Evolutionary conservation across 2,797 vertebrate genomes (phyloP), one percentile per base, ranked within the genome.

Genomic region (Artibeus jamaicensis): DNA sequence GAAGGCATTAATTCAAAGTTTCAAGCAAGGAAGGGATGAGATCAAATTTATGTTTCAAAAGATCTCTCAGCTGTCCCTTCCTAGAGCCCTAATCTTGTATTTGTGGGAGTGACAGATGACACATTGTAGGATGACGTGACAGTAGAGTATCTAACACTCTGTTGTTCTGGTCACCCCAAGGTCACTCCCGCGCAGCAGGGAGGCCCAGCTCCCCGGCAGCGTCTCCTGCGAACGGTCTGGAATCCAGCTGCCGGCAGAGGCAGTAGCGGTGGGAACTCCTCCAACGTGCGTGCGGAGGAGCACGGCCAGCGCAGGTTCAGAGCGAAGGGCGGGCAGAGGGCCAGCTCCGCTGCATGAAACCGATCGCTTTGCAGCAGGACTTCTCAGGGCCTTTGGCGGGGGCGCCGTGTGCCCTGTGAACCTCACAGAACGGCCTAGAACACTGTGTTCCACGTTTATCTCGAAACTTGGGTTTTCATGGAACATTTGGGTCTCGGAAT

Each of bases 221-320:
- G 34, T 53, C 46, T 50, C 55, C 34, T n/a, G 65, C 8, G 3
- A 42, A 50, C 2, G 1, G 22, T 34, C 77, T 73, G 53, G 39
- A 46, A 46, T 32, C 39, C 14, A 24, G 65, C 37, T 26, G 37
- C 39, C 9, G 3, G 37, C 53, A 22, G 55, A 6, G 42, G 85
- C 62, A 22, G 85, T 57, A 6, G 0, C 42, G 0, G 0, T 37
- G 68, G 59, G 82, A 39, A 14, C 32, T 68, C 42, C 42, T 42
- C 39, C 39, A 42, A 4, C 0, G 5, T 24, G 29, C 5, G 12
- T 67, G 53, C 10, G 0, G 14, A 11, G 48, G 34, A 59, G 34
- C 48, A 8, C 37, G 18, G 83, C 19, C 86, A 12, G 12, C 11
- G 1, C 8, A n/a, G 42, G 32, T 29, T 87, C 18, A 16, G 6